Evolutionary conservation across 2,888 invertebrate genomes (phyloP).

Genomic region (Mamestra brassicae): DNA sequence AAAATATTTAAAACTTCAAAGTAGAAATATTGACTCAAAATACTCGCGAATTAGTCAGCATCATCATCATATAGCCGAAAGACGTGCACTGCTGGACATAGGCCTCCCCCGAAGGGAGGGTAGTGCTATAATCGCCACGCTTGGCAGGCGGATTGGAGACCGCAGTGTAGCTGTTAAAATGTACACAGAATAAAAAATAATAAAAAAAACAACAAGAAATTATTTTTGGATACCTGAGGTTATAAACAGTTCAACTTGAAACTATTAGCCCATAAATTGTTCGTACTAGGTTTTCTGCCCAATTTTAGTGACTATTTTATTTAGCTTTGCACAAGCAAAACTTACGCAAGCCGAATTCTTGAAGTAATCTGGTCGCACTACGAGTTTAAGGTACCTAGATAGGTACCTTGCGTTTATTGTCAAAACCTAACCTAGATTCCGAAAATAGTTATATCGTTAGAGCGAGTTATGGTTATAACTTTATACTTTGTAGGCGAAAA

Average conservation of each 20-base stretch:
- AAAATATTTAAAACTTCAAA: no score
- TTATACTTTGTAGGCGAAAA: neutral
- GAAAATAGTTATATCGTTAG: slow-evolving; percentile 50
- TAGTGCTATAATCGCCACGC: no score
- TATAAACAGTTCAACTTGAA: neutral
- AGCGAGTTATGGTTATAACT: slow-evolving; percentile 26
- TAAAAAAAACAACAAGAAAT: no score
- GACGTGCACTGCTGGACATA: no score
- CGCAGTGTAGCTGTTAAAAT: no score
- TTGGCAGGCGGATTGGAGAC: no score
- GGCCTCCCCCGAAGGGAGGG: no score
- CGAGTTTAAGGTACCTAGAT: neutral
- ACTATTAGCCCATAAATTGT: slow-evolving; percentile 1
- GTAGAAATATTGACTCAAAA: no score
- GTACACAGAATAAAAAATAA: no score
- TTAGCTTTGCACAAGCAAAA: slow-evolving; percentile 40
- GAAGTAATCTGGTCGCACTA: slow-evolving; percentile 48
- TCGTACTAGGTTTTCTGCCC: slow-evolving; percentile 21
- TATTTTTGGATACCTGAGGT: neutral
- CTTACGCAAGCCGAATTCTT: slow-evolving; percentile 64
- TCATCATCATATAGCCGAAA: no score
- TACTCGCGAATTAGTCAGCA: no score
- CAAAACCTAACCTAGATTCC: slow-evolving; percentile 56
- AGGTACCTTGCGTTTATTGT: slow-evolving; percentile 54
- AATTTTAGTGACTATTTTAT: neutral